Base-by-base conservation (phyloP, 1,140 invertebrate genomes). In the Anastrepha ludens region DNA sequence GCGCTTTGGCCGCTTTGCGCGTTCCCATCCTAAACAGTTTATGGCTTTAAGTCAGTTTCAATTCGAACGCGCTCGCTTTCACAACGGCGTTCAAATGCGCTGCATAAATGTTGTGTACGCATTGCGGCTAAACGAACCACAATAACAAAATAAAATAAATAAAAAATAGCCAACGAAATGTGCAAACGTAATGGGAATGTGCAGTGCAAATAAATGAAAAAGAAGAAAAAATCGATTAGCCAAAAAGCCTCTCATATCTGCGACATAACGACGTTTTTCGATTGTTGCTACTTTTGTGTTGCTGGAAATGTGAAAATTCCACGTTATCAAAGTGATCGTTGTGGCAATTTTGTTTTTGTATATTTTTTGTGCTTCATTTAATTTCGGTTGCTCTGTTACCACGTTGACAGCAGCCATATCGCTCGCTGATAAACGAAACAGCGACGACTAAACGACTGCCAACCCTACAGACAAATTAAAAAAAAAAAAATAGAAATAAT, bases 61-160 rank as follows among this genome's bases (percentile, higher is more conserved):
- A 81, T 55, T 81, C 74, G 74, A 81, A 81, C 74, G 74, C 74
- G 74, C 74, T 81, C 74, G 74, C 74, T 81, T 81, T 81, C 74
- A 81, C 74, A 81, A 81, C 74, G 41, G 15, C 70, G 41, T 17
- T 13, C 4, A 62, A 62, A 9, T 39, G 44, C 47, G 70, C 70
- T 47, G 74, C 44, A 8, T 55, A 8, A 55, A 55, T 55, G 47
- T 55, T 81, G 74, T 50, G 74, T 55, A 55, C 47, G 74, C 74
- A 7, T 62, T 81, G 74, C 47, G 47, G 13, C 41, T 20, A n/a
- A 81, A 81, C 44, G 47, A 81, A 81, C 3, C n/a, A 7, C 74
- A 81, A 74, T 13, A 47, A 55, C 47, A 20, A 81, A 81, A 47
- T 55, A 81, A 81, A 55, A 81, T 20, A 47, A n/a, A 55, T 39